Evolutionary conservation across 1,140 invertebrate species (phyloP).

Genomic region (Colletes gigas): DNA sequence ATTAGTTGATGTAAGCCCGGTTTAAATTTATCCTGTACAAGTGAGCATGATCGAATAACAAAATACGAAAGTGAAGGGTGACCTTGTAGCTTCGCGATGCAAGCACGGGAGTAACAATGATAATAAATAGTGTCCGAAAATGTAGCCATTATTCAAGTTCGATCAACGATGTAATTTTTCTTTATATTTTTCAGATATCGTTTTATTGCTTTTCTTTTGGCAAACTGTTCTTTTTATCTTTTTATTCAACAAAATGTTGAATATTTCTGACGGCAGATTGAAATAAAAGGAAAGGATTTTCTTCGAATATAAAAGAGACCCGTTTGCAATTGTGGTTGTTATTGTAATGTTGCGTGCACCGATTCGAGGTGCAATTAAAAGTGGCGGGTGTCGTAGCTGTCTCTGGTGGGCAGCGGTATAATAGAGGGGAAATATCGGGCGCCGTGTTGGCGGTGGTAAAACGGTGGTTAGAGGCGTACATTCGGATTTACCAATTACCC

Average conservation of each 20-base stretch:
- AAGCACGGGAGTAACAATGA: neutral
- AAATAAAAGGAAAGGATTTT: neutral
- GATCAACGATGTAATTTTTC: neutral
- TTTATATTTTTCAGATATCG: neutral
- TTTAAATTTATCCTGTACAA: slow-evolving; percentile 2
- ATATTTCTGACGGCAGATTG: neutral
- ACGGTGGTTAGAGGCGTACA: slow-evolving; percentile 13
- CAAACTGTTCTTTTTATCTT: neutral
- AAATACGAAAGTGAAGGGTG: slow-evolving; percentile 36
- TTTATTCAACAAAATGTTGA: neutral
- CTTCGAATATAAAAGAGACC: neutral
- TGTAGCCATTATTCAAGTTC: neutral
- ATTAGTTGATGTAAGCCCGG: no score
- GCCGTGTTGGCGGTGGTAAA: slow-evolving; percentile 22
- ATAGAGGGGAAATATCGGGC: slow-evolving; percentile 23
- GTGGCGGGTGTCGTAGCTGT: slow-evolving; percentile 8
- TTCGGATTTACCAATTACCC: slow-evolving; percentile 26
- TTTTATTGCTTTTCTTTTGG: neutral
- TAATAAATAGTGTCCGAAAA: neutral
- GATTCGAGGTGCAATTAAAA: slow-evolving; percentile 35
- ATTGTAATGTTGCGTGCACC: neutral
- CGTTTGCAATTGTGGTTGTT: neutral
- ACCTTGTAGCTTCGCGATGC: slow-evolving; percentile 3
- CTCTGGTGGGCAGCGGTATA: neutral
- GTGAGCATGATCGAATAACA: slow-evolving; percentile 5